Base-by-base conservation (phyloP, 2,797 vertebrate species). In the Hemibagrus guttatus region DNA sequence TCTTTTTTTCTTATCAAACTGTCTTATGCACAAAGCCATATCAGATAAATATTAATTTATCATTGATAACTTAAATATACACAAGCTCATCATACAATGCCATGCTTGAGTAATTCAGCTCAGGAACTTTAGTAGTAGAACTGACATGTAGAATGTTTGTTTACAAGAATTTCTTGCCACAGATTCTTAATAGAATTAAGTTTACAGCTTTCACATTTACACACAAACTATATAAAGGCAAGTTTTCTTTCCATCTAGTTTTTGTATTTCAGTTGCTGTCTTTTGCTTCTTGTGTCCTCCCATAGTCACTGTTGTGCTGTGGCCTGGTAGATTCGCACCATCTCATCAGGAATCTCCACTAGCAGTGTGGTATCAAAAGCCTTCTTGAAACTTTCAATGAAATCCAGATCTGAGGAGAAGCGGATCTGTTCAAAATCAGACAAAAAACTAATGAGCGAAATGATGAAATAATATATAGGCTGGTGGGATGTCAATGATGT, bases 321-420 rank as follows among this genome's bases (percentile, higher is more conserved):
- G 83, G 95, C 97, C 93, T 96, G 96, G 93, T 97, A 96, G 90
- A 99, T 94, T 91, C 94, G 95, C 81, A 98, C 93, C 3, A 96
- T 95, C 87, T 97, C 94, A 89, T 93, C 90, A 1, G 93, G 91
- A 61, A 96, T 93, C 91, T 99, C 97, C 26, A 93, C 92, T 84
- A 99, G 91, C 90, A 97, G 89, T 0, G 94, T 95, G 42, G 94
- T 89, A n/a, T 97, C 93, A 87, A 99, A 97, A 21, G 93, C 88
- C 66, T 90, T 91, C 90, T 93, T 88, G 64, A 99, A 94, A 84
- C 92, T 89, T 90, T 97, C 95, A 5, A 94, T 91, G 92, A 99
- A 99, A 52, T 91, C 93, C 0, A 97, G 94, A 91, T 99, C 98
- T 0, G 96, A 95, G 87, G 94, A 95, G 93, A 99, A 98, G 72